These are phyloP conservation scores for Micromussa lordhowensis DNA, from an alignment of 92 coral and sea anemone genomes.

Conservation along the genomic window DNA sequence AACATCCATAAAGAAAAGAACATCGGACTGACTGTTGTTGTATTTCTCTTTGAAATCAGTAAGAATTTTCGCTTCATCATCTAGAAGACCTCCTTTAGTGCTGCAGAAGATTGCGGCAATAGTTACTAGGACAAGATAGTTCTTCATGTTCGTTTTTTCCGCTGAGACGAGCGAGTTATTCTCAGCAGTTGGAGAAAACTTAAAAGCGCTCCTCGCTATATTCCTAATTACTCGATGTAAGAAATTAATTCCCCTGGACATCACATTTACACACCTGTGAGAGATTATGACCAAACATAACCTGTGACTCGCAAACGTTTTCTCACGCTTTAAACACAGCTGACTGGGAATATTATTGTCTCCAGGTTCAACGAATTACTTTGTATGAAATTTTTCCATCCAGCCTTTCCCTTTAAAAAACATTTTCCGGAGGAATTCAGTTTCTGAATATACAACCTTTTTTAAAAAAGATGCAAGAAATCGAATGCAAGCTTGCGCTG, in stretches of 20 bases:
- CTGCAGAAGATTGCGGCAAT: conserved; percentile 2
- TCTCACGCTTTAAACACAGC: conserved; percentile 14
- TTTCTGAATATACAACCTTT: background rate
- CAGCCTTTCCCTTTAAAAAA: background rate
- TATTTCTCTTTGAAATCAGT: conserved; percentile 73
- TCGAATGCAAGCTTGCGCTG: too few relatives aligned
- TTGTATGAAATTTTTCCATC: background rate
- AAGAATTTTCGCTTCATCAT: conserved; percentile 63
- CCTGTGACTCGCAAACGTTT: background rate
- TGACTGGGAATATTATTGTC: background rate
- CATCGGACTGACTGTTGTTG: conserved; percentile 93
- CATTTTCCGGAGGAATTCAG: background rate
- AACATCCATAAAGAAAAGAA: conserved; percentile 86
- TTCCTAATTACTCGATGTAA: background rate
- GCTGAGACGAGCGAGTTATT: background rate
- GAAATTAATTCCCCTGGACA: background rate
- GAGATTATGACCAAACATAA: background rate
- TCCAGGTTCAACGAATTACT: background rate
- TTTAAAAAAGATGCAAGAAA: background rate
- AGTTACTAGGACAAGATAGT: background rate
- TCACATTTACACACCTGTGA: conserved; percentile 26
- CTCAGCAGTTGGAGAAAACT: background rate
- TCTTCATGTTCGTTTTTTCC: background rate
- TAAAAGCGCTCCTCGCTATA: background rate
- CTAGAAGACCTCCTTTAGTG: conserved; percentile 53